Evolutionary conservation across 2,888 invertebrate genomes (phyloP), one percentile per base, ranked within the genome.

Genomic region (Melipona beecheii): DNA sequence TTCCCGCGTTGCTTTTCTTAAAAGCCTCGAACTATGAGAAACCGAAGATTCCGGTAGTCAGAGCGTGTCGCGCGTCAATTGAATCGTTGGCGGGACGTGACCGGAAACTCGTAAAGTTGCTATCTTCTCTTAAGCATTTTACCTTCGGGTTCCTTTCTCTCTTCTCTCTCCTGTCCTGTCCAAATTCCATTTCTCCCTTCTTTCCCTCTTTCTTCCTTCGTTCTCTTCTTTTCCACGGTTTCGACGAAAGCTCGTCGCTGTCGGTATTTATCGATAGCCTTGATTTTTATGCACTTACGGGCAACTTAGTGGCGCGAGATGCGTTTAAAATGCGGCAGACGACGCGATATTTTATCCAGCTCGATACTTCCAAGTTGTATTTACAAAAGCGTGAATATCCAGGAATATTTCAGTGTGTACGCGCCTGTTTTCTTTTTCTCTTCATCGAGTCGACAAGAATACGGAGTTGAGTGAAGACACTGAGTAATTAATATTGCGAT

Each of bases 71-170:
- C 90, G 92, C 90, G 93, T 91, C 92, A 93, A 93, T 93, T 92
- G 92, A 93, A 93, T 93, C 91, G 92, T 91, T 87, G 89, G 78
- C 81, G 87, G 90, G 84, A 92, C 93, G 93, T 93, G 93, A 93
- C 91, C 90, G 89, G 93, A 93, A 93, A 93, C 82, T 87, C 87
- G 72, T 74, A 79, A 72, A 69, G 72, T 76, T 79, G 62, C 56
- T 78, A 71, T 87, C 89, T 82, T 77, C 77, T 80, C 87, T 87
- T 89, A 87, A 90, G 86, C 85, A 87, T 87, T 49, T 66, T 43
- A 13, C 60, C 56, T 5, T 49, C 21, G 11, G 17, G 13, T 65
- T 65, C 6, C 13, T 36, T 13, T 24, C 1, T 21, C 21, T 54
- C 54, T 4, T 36, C 3, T 56, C 50, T 54, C 31, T 36, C 64